phyloP scores from a whole-genome alignment of 2,888 invertebrate species.

The Zeuzera pyrina region DNA sequence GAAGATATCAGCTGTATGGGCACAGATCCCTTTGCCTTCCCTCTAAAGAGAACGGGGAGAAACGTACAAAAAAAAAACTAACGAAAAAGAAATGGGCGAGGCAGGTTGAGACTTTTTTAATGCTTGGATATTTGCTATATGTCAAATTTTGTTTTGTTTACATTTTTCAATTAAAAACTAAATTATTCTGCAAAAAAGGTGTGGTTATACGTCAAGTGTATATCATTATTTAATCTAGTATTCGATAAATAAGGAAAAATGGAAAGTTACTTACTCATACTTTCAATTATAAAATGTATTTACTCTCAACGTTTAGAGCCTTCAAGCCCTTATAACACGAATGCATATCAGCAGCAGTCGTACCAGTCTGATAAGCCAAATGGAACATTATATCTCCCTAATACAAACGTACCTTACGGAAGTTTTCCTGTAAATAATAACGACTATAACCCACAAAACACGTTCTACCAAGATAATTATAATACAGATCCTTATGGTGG shows the following conservation, averaged over 20 bases:
- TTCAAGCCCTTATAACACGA: slow-evolving; percentile 39
- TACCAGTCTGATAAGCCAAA: slow-evolving; percentile 37
- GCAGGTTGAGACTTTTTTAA: too few species aligned
- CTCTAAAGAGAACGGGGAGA: too few species aligned
- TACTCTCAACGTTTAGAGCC: slow-evolving; percentile 44
- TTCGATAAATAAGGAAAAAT: too few species aligned
- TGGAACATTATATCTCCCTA: slow-evolving; percentile 40
- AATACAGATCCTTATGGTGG: slow-evolving; percentile 38
- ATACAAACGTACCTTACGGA: slow-evolving; percentile 52
- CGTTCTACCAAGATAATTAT: slow-evolving; percentile 54
- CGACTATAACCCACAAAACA: slow-evolving; percentile 51
- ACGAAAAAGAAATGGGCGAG: too few species aligned
- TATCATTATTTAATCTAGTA: too few species aligned
- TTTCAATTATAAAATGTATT: slow-evolving; percentile 38
- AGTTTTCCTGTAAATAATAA: slow-evolving; percentile 52
- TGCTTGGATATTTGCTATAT: too few species aligned
- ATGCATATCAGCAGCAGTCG: slow-evolving; percentile 41
- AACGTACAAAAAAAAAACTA: too few species aligned
- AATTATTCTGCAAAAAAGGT: not conserved
- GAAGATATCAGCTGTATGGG: too few species aligned
- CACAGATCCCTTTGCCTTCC: too few species aligned
- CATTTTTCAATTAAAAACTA: not conserved
- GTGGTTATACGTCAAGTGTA: not conserved
- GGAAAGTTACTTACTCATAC: slow-evolving; percentile 39
- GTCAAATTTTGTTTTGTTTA: too few species aligned